A percentile compares a stretch with the other conserved stretches of the same genome.
Conservation (phyloP, 2,113 vertebrate species). For the Onychorhynchus coronatus region DNA sequence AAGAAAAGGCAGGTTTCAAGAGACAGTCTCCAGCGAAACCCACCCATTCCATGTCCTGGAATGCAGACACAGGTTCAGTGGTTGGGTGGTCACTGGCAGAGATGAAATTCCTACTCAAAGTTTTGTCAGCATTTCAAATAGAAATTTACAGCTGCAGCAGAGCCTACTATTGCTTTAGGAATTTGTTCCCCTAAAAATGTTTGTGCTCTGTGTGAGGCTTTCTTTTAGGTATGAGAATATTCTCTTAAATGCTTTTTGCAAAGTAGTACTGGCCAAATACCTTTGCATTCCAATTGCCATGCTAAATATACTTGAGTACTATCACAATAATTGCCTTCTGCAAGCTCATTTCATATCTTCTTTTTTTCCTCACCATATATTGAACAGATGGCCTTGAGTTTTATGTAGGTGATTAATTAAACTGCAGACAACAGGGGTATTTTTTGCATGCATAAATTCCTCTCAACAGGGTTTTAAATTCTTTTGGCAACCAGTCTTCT, state of each 20-base stretch:
- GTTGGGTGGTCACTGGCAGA: not conserved
- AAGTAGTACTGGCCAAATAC: not conserved
- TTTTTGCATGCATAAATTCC: constrained; percentile 24
- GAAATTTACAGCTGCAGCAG: not conserved
- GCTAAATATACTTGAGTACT: not conserved
- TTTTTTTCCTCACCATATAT: not conserved
- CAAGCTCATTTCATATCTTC: not conserved
- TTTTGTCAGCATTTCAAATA: not conserved
- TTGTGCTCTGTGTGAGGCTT: not conserved
- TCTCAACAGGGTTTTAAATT: constrained; percentile 25
- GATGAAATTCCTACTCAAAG: not conserved
- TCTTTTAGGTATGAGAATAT: not conserved
- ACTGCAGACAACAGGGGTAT: not conserved
- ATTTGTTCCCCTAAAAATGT: not conserved
- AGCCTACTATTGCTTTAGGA: not conserved
- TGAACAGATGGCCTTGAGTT: constrained; percentile 51
- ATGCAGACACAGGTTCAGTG: not conserved
- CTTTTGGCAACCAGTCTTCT: not conserved
- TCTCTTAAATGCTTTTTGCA: not conserved
- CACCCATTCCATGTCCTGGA: not conserved
- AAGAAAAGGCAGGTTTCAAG: not conserved
- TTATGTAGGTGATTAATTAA: constrained; percentile 63
- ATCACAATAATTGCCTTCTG: not conserved
- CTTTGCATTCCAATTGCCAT: not conserved
- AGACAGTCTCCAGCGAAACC: not conserved